phyloP scores from a whole-genome alignment of 2,113 vertebrate species.

The Lagenorhynchus albirostris region DNA sequence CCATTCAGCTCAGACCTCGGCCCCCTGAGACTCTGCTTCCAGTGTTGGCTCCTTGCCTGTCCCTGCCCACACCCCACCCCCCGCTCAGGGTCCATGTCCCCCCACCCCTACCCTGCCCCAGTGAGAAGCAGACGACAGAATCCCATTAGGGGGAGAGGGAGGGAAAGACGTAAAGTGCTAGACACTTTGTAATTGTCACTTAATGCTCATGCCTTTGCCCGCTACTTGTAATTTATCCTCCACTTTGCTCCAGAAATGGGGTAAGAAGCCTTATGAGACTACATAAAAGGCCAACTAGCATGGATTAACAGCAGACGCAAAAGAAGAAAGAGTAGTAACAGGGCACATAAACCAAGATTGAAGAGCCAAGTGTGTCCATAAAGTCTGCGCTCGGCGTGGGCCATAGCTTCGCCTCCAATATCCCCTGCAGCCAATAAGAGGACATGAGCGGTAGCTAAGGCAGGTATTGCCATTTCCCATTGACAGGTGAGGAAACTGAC shows the following conservation, averaged over 20 bases:
- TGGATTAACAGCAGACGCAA: background rate
- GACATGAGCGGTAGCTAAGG: background rate
- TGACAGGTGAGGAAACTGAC: background rate
- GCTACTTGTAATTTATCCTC: background rate
- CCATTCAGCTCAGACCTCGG: background rate
- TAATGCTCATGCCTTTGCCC: background rate
- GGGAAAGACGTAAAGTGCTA: accelerated
- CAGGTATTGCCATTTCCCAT: background rate
- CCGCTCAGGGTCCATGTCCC: accelerated
- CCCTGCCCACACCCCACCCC: no score
- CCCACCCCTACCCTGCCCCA: background rate
- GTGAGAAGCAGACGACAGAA: background rate
- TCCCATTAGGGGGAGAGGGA: background rate
- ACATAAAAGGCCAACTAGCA: background rate
- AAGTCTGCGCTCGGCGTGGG: background rate
- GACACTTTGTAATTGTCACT: background rate
- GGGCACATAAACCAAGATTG: background rate
- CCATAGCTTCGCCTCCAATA: background rate
- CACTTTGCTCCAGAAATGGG: background rate
- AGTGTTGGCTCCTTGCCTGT: background rate
- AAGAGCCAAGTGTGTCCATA: background rate
- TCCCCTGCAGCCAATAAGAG: background rate
- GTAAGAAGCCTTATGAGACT: background rate
- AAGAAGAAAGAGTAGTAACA: background rate
- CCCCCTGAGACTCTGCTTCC: background rate